Percentiles rank a stretch among this genome's conserved stretches.
Conservation (phyloP, 2,797 vertebrate species). For the Syndactyla subalaris region DNA sequence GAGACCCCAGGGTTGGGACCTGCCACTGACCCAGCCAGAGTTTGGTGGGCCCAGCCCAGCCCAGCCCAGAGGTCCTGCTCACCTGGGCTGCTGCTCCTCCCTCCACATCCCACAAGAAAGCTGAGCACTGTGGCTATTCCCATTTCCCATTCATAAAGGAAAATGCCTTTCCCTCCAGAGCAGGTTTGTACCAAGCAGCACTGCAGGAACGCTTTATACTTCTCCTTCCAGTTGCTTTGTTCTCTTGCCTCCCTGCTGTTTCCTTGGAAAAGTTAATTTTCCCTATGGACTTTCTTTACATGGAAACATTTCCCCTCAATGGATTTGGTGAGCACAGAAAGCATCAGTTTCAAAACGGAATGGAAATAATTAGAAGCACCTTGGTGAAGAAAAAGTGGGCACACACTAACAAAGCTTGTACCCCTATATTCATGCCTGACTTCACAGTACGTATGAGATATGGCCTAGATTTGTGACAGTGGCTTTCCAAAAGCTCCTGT, state of each 20-base stretch:
- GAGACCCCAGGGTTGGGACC: accelerated
- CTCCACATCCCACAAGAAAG: background rate
- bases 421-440: background rate
- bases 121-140: background rate
- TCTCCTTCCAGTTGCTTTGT: background rate
- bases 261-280: conserved; percentile 35
- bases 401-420: background rate
- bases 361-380: background rate
- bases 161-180: background rate
- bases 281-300: background rate
- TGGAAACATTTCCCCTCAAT: background rate
- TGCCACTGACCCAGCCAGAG: background rate
- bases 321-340: background rate
- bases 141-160: background rate
- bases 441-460: background rate
- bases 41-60: background rate
- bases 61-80: background rate
- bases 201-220: background rate
- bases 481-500: background rate
- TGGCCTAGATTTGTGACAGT: background rate
- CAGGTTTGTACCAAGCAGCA: background rate
- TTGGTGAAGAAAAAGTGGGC: background rate
- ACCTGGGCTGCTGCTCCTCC: background rate
- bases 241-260: background rate
- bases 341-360: background rate